Evolutionary conservation across 2,797 vertebrate species (phyloP).

Genomic region (Neostethus bicornis): DNA sequence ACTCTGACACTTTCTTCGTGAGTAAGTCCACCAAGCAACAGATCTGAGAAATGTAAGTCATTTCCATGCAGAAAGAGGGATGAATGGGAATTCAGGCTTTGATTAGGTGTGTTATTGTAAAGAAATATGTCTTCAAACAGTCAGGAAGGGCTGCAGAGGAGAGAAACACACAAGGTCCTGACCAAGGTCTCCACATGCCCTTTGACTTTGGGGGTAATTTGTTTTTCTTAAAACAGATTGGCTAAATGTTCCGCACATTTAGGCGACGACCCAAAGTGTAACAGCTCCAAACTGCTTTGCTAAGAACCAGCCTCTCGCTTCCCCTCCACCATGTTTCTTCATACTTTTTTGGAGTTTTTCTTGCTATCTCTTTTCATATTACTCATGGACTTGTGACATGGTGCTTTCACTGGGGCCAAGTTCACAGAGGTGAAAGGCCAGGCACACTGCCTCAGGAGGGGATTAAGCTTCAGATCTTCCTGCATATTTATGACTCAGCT

Average conservation of each 20-base stretch:
- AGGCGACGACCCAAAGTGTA: constrained; percentile 66
- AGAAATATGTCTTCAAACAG: constrained; percentile 82
- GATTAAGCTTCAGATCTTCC: constrained; percentile 46
- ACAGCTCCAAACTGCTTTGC: constrained; percentile 65
- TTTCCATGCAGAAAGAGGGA: constrained; percentile 55
- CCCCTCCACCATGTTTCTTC: constrained; percentile 7
- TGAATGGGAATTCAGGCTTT: constrained; percentile 74
- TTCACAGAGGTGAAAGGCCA: constrained; percentile 57
- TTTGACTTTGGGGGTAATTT: constrained; percentile 74
- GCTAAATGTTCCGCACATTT: constrained; percentile 69
- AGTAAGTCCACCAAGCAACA: constrained; percentile 50
- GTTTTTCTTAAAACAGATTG: constrained; percentile 75
- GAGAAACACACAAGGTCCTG: constrained; percentile 70
- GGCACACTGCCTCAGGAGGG: constrained; percentile 25
- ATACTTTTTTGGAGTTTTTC: constrained; percentile 23
- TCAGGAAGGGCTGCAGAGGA: constrained; percentile 49
- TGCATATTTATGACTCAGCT: constrained; percentile 58
- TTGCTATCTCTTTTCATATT: constrained; percentile 44
- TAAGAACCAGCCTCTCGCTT: constrained; percentile 30
- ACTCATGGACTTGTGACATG: constrained; percentile 48
- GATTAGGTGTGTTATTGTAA: constrained; percentile 84
- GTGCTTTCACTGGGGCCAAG: constrained; percentile 51
- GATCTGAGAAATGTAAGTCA: constrained; percentile 75
- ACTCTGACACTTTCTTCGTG: constrained; percentile 59
- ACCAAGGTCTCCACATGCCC: constrained; percentile 57